Evolutionary conservation across 2,113 vertebrate species (phyloP), one percentile per base, ranked within the genome.

Genomic region (Pyrgilauda ruficollis): DNA sequence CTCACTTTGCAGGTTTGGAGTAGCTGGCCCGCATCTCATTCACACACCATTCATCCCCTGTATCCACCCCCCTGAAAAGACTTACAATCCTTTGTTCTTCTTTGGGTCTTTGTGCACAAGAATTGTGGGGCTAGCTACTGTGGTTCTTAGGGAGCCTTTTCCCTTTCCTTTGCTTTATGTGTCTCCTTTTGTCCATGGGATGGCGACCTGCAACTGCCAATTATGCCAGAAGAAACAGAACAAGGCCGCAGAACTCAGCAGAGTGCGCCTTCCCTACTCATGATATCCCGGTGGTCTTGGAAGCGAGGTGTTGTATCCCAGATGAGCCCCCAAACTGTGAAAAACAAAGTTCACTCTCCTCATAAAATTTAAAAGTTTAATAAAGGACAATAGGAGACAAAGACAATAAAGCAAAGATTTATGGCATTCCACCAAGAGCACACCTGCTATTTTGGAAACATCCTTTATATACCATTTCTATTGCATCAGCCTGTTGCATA

Each of bases 131-230:
- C 14, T 30, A 41, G 28, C 9, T 20, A 41, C 18, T 5, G 2
- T 3, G 7, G 39, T 63, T 41, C 56, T 24, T 30, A 30, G 39
- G 27, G 39, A 41, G 39, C 27, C 13, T 41, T 63, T 63, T 41
- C 9, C 27, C 61, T 24, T 63, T 41, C 19, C 4, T 63, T 63
- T 41, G 18, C 61, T 63, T 41, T 63, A 37, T 37, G 15, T 59
- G 37, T 41, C 37, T 41, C 37, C 5, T 37, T 37, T 63, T 63
- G 18, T 63, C 61, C 61, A 14, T 8, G 4, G n/a, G 61, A 8
- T 41, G 8, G 13, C 6, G 2, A 20, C 26, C 61, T 41, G 27
- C 8, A 27, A 37, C 58, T 1, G 2, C 35, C 1, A 5, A 39
- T 17, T 24, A 61, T 10, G 4, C 61, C 37, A 41, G 27, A 30